These are phyloP conservation scores for Aegotheles bennettii DNA, from an alignment of 2,113 vertebrate species.

Conservation along the genomic window DNA sequence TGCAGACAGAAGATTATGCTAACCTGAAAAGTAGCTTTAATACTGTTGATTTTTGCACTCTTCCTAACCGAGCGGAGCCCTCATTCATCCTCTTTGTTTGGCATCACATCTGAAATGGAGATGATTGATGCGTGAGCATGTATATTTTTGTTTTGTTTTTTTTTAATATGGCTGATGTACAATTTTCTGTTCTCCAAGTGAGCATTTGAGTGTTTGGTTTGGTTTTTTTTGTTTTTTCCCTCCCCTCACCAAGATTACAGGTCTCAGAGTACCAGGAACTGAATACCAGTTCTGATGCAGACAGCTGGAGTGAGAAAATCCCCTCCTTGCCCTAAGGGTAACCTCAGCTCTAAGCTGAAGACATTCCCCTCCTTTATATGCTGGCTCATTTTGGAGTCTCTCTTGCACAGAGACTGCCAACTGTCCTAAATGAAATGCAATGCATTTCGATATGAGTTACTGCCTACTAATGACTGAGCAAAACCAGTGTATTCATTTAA, in stretches of 20 bases:
- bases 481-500: constrained; percentile 49
- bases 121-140: neutral
- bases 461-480: constrained; percentile 58
- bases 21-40: constrained; percentile 22
- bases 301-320: constrained; percentile 15
- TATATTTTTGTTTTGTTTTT: neutral
- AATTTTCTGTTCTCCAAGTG: constrained; percentile 1
- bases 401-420: constrained; percentile 67
- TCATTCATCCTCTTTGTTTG: neutral
- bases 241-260: neutral
- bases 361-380: neutral
- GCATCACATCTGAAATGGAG: neutral
- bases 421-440: constrained; percentile 63
- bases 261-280: neutral
- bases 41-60: constrained; percentile 15
- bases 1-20: constrained; percentile 40
- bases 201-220: neutral
- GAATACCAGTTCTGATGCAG: constrained; percentile 13
- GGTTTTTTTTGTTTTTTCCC: neutral
- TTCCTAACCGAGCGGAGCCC: neutral
- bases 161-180: neutral
- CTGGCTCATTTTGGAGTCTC: constrained; percentile 57
- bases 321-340: neutral
- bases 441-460: constrained; percentile 3
- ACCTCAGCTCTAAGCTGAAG: constrained; percentile 36